These are phyloP conservation scores for Buceros bicornis DNA, from an alignment of 2,797 vertebrate genomes.

Conservation along the genomic window DNA sequence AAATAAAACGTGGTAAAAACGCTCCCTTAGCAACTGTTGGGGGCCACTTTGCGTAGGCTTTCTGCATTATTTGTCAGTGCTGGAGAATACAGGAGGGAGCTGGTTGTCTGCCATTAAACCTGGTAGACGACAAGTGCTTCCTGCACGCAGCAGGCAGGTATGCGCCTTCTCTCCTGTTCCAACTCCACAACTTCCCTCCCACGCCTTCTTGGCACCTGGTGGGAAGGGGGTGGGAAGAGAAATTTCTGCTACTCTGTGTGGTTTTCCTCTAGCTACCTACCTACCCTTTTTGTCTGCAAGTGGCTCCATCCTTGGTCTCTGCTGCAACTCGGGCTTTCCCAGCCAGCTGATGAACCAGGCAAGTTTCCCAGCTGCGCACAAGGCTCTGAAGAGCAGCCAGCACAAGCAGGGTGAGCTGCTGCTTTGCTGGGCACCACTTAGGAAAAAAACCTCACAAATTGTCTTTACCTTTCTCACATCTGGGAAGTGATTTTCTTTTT, in stretches of 20 bases:
- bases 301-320: background rate
- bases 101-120: background rate
- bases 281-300: background rate
- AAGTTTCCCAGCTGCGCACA: background rate
- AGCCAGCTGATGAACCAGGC: background rate
- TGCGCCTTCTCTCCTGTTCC: background rate
- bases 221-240: background rate
- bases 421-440: background rate
- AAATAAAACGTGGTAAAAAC: background rate
- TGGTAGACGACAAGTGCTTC: background rate
- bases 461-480: background rate
- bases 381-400: constrained; percentile 12
- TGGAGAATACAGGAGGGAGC: background rate
- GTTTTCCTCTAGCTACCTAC: background rate
- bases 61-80: background rate
- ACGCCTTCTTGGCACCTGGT: background rate
- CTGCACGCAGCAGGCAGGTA: background rate
- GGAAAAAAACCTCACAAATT: background rate
- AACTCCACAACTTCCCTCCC: background rate
- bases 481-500: background rate
- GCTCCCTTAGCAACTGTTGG: background rate
- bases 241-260: background rate
- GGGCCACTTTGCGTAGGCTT: background rate
- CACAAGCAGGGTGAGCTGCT: background rate
- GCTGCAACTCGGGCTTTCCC: background rate